Conservation (phyloP, 2,113 vertebrate genomes). For the Desmodus rotundus region DNA sequence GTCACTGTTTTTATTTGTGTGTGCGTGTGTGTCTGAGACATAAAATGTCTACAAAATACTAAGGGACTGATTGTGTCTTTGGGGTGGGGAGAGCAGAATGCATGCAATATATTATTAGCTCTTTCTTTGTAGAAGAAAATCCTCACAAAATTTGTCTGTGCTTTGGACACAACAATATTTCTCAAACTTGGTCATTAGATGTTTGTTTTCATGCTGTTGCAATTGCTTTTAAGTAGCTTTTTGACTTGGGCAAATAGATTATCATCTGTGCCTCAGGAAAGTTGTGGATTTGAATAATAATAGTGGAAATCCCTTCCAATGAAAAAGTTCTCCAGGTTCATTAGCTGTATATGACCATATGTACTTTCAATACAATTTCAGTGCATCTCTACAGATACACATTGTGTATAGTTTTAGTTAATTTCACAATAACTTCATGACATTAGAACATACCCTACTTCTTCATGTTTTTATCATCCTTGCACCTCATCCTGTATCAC, state of each 20-base stretch:
- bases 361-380: background rate
- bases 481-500: background rate
- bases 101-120: background rate
- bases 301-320: background rate
- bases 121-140: background rate
- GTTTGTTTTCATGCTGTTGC: background rate
- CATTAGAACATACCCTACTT: background rate
- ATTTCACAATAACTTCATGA: background rate
- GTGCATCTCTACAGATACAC: background rate
- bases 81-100: background rate
- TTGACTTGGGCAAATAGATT: background rate
- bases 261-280: background rate
- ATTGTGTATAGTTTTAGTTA: background rate
- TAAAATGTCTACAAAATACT: background rate
- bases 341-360: background rate
- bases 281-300: background rate
- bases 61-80: background rate
- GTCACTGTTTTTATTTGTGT: background rate
- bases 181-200: background rate
- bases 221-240: background rate
- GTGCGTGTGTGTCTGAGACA: constrained; percentile 33
- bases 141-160: background rate
- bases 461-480: background rate
- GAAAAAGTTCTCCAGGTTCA: background rate
- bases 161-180: background rate